Conservation (phyloP, 2,113 vertebrate genomes). For the Abramis brama region DNA sequence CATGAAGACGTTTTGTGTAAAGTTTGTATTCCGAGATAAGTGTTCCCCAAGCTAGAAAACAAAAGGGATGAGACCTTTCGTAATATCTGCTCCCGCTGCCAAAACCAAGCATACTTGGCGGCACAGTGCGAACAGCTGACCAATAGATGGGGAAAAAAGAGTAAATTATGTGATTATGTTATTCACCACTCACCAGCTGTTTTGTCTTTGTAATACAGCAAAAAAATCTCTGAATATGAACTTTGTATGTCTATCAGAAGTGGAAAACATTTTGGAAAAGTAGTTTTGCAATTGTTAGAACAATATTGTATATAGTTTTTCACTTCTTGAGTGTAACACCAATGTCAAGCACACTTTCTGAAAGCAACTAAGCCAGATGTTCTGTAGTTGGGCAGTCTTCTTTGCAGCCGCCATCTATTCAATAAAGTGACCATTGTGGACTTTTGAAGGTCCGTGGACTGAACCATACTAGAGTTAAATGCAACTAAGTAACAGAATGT, state of each 20-base stretch:
- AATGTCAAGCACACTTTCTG: not conserved
- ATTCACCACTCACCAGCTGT: conserved; percentile 7
- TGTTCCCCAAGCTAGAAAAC: not conserved
- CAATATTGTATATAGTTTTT: not conserved
- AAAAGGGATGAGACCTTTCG: not conserved
- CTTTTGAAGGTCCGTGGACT: not conserved
- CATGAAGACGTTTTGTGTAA: not conserved
- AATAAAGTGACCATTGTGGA: too few relatives aligned
- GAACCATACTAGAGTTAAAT: not conserved
- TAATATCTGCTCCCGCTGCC: not conserved
- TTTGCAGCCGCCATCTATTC: not conserved
- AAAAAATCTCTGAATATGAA: not conserved
- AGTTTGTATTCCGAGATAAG: not conserved
- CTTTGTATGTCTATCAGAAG: not conserved
- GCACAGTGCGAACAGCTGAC: not conserved
- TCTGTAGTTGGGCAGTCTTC: not conserved
- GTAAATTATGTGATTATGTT: not conserved
- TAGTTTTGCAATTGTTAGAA: not conserved
- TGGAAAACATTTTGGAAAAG: not conserved
- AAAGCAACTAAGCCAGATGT: not conserved
- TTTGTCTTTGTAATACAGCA: not conserved
- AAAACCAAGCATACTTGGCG: not conserved
- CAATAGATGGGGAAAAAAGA: not conserved
- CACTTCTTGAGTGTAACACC: not conserved
- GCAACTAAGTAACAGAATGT: not conserved